Evolutionary conservation across 2,797 vertebrate species (phyloP).

Genomic region (Otolemur crassicaudatus): DNA sequence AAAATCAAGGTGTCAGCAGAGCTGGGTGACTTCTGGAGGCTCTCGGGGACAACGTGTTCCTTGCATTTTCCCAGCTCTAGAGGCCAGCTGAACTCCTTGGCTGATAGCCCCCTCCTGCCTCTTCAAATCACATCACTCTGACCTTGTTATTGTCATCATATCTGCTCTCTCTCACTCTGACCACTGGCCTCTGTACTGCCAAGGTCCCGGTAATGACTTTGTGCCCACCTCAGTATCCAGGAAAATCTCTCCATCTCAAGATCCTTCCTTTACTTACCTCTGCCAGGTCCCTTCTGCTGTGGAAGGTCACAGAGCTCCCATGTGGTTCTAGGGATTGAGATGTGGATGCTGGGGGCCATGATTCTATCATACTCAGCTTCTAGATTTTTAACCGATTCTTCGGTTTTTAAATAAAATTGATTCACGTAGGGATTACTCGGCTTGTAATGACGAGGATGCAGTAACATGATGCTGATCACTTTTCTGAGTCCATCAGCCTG

Average conservation of each 20-base stretch:
- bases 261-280: not conserved
- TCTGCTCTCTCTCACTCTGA: no score
- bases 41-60: not conserved
- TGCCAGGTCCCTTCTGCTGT: not conserved
- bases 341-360: no score
- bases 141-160: no score
- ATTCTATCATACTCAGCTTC: not conserved
- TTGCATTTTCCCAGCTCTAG: not conserved
- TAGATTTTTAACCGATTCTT: not conserved
- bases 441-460: not conserved
- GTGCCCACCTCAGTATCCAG: not conserved
- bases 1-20: not conserved
- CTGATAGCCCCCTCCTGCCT: not conserved
- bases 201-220: not conserved
- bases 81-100: not conserved
- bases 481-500: not conserved
- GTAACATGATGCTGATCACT: not conserved
- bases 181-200: not conserved
- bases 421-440: not conserved
- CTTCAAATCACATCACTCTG: not conserved
- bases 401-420: not conserved
- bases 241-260: not conserved
- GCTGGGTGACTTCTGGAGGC: not conserved
- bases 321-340: not conserved
- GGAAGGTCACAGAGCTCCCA: not conserved